Evolutionary conservation across 92 coral and sea anemone species (phyloP).

Genomic region (Paramuricea clavata): DNA sequence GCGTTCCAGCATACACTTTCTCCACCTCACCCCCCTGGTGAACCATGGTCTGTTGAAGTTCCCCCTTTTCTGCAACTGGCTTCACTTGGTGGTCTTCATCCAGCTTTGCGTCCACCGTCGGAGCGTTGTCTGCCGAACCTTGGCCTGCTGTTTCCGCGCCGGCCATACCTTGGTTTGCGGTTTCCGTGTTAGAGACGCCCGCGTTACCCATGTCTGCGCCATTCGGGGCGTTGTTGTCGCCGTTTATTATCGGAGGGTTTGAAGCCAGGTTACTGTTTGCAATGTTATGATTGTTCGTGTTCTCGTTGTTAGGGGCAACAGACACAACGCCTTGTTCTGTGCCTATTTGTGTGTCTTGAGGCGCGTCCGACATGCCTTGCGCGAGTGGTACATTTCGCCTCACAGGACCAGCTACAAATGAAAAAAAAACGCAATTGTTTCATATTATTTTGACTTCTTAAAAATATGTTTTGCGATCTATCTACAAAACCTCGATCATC

Average conservation of each 20-base stretch:
- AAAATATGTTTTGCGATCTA: too few species aligned
- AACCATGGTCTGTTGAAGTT: conserved; percentile 31
- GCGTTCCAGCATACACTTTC: conserved; percentile 20
- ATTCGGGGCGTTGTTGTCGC: not conserved
- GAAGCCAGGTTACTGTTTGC: not conserved
- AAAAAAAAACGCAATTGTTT: not conserved
- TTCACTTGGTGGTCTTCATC: conserved; percentile 37
- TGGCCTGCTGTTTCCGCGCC: not conserved
- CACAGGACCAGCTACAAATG: conserved; percentile 25
- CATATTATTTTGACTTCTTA: too few species aligned
- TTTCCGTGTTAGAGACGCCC: too few species aligned
- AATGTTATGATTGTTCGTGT: conserved; percentile 25
- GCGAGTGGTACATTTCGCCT: conserved; percentile 15
- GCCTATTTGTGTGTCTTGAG: conserved; percentile 36
- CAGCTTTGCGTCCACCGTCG: conserved; percentile 29
- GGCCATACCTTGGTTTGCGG: not conserved
- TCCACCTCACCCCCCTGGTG: conserved; percentile 33
- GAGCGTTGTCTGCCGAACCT: not conserved
- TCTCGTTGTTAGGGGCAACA: not conserved
- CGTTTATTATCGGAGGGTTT: not conserved
- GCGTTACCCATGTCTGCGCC: not conserved
- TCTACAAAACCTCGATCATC: too few species aligned
- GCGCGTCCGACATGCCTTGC: not conserved
- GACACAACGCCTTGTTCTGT: conserved; percentile 46
- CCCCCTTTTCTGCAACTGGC: conserved; percentile 37